phyloP scores from a whole-genome alignment of 2,888 invertebrate genomes.

The Iselma pallidipennis region DNA sequence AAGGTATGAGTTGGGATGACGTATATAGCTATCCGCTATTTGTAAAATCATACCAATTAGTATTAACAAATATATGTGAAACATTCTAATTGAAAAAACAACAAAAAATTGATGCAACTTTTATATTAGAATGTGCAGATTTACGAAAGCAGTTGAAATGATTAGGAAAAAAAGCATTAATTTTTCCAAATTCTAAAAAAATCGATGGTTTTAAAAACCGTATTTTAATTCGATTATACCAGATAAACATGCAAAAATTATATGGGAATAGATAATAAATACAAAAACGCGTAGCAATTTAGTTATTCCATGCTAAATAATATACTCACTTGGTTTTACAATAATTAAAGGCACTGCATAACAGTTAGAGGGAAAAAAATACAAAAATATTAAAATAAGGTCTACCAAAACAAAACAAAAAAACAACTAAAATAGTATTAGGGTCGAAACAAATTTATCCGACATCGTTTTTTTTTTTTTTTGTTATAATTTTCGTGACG shows the following conservation, averaged over 20 bases:
- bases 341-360: conserved; percentile 64
- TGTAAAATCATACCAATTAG: neutral
- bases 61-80: neutral
- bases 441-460: neutral
- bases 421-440: neutral
- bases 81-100: neutral
- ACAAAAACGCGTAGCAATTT: too few species aligned
- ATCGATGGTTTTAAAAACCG: too few species aligned
- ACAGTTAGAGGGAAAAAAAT: conserved; percentile 21
- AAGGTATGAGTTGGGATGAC: conserved; percentile 84
- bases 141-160: neutral
- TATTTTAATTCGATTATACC: too few species aligned
- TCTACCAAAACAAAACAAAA: neutral
- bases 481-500: conserved; percentile 6
- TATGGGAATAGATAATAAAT: too few species aligned
- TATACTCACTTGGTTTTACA: conserved; percentile 59
- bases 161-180: too few species aligned
- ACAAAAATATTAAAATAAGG: neutral
- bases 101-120: neutral
- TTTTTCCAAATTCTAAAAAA: too few species aligned
- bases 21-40: conserved; percentile 68
- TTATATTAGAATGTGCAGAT: too few species aligned
- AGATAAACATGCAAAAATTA: conserved; percentile 5
- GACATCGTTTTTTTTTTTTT: too few species aligned
- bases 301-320: too few species aligned